A percentile compares a stretch with the other conserved stretches of the same genome.
These are phyloP conservation scores for Cantharis rustica DNA, from an alignment of 2,888 invertebrate genomes.

Conservation along the genomic window DNA sequence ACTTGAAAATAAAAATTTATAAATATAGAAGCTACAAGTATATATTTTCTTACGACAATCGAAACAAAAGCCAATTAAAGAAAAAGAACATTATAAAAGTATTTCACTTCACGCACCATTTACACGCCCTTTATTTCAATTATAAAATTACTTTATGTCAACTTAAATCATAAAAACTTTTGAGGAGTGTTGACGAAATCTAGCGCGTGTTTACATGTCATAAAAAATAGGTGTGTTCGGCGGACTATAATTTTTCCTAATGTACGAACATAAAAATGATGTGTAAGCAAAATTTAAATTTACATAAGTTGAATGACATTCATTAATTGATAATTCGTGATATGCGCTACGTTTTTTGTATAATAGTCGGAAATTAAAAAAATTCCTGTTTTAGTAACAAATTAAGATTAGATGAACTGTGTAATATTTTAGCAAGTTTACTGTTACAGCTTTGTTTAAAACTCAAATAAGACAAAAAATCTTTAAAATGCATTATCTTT, in stretches of 20 bases:
- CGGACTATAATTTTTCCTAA: background rate
- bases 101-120: background rate
- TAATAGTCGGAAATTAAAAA: background rate
- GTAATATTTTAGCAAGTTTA: background rate
- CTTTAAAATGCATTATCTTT: slow-evolving; percentile 28
- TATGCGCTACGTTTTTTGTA: background rate
- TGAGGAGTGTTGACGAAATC: background rate
- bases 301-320: background rate
- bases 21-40: background rate
- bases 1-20: background rate
- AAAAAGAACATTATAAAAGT: background rate
- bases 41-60: background rate
- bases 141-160: background rate
- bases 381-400: background rate
- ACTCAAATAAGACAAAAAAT: slow-evolving; percentile 22
- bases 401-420: background rate
- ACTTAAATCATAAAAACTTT: slow-evolving; percentile 1
- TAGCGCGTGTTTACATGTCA: background rate
- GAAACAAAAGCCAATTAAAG: background rate
- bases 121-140: background rate
- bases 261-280: background rate
- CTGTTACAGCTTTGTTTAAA: slow-evolving; percentile 12
- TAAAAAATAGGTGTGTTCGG: background rate
- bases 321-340: background rate
- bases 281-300: background rate